Base-by-base conservation (phyloP, 2,888 invertebrate species). In the Hylaea fasciaria region DNA sequence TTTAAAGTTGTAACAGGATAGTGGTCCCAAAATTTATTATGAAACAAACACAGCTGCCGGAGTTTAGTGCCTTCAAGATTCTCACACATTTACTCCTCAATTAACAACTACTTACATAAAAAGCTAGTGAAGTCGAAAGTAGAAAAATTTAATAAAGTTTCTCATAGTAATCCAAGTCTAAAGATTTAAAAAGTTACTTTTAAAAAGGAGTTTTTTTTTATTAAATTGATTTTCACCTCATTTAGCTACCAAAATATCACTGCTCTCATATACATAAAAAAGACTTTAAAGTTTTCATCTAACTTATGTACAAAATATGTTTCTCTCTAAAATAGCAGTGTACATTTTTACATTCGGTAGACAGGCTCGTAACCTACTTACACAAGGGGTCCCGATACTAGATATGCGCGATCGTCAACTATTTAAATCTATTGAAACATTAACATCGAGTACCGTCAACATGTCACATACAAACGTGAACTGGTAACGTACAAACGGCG, bases 11-110 rank as follows among this genome's bases (percentile, higher is more conserved):
- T 77, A 80, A 76, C 77, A 73, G 77, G 81, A 82, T 81, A 87
- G 82, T 91, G 91, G 91, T 91, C 91, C 91, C 91, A 91, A 91
- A 89, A 87, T 90, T 88, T 88, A 89, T 82, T 89, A 90, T 89
- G 89, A 91, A 90, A 85, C 81, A 83, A 85, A 84, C 82, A 78
- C 78, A 80, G 81, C 83, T 79, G 83, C 78, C 80, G 52, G 73
- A 73, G 67, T 69, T 67, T 39, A 29, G 64, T 62, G 58, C 76
- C 75, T 73, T 52, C 72, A 71, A 74, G 73, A 73, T 73, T 62
- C 72, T 74, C 73, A 71, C 63, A 68, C 65, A 74, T 73, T 74
- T 70, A 71, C 69, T 75, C 71, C 69, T 79, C 74, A 70, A 44
- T 35, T 78, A 79, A 80, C 78, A 74, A 75, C 85, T 84, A 85